These are phyloP conservation scores for Psammodynastes pulverulentus DNA, from an alignment of 2,113 vertebrate genomes.

Conservation along the genomic window DNA sequence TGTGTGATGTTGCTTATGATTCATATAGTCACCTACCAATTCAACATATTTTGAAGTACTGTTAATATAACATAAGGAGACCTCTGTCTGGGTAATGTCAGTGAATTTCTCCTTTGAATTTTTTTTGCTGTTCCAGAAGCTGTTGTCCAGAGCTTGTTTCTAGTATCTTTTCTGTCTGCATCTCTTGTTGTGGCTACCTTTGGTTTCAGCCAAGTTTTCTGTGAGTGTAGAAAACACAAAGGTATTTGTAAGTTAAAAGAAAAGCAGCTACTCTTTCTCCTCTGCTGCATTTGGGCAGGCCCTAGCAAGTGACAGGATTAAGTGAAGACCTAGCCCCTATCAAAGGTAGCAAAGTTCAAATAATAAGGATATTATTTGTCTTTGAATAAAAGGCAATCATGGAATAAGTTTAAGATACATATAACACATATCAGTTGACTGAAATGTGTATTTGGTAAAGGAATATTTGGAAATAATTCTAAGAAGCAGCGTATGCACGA, in stretches of 20 bases:
- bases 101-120: neutral
- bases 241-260: neutral
- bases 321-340: neutral
- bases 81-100: neutral
- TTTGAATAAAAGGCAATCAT: neutral
- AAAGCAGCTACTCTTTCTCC: neutral
- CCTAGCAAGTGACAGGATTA: neutral
- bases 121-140: neutral
- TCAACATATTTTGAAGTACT: slow-evolving; percentile 26
- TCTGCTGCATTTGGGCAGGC: neutral
- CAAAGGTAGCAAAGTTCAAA: accelerated
- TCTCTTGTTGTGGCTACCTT: neutral
- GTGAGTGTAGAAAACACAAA: neutral
- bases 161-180: neutral
- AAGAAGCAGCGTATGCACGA: no score
- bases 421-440: neutral
- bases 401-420: neutral
- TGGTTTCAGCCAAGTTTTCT: neutral
- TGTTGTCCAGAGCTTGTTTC: neutral
- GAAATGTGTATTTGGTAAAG: neutral
- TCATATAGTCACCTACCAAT: slow-evolving; percentile 28
- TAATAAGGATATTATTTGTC: neutral
- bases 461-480: neutral
- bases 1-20: neutral
- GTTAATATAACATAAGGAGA: neutral